A percentile compares a stretch with the other conserved stretches of the same genome.
Evolutionary conservation across 2,113 vertebrate genomes (phyloP).

Genomic region (Phaethornis superciliosus): DNA sequence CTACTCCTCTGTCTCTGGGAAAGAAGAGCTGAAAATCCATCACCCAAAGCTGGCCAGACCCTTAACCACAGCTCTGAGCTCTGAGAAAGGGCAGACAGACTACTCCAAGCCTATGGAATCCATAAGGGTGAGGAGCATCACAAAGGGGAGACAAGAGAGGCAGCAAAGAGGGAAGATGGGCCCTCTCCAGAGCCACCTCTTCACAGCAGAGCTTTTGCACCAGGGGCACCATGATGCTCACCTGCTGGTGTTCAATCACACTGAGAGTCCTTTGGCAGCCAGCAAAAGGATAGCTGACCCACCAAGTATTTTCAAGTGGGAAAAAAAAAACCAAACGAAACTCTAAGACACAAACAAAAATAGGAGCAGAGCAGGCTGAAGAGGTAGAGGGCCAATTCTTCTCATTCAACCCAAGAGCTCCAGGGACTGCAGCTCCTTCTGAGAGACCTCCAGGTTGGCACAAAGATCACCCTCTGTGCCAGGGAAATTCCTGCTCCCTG

Average conservation of each 20-base stretch:
- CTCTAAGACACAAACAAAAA: slow-evolving; percentile 12
- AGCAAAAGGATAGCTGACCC: neutral
- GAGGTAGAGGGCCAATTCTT: neutral
- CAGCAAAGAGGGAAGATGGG: neutral
- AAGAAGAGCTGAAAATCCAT: neutral
- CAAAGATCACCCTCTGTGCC: neutral
- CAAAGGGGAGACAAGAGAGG: neutral
- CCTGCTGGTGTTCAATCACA: neutral
- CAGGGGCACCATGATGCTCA: neutral
- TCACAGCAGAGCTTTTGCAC: neutral
- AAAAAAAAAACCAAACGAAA: neutral
- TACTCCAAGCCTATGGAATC: neutral
- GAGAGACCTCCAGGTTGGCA: neutral
- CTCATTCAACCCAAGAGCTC: neutral
- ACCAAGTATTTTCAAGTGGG: neutral
- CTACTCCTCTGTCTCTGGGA: neutral
- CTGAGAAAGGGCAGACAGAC: neutral
- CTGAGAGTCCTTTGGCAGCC: neutral
- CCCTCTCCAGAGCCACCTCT: neutral
- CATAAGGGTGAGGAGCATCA: accelerated
- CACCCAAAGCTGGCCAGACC: neutral
- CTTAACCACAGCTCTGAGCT: neutral
- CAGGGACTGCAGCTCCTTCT: neutral
- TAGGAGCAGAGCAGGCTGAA: neutral
- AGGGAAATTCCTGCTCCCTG: neutral